phyloP scores from a whole-genome alignment of 35 echinoderm and acorn worm species.

The Ophioderma brevispina region DNA sequence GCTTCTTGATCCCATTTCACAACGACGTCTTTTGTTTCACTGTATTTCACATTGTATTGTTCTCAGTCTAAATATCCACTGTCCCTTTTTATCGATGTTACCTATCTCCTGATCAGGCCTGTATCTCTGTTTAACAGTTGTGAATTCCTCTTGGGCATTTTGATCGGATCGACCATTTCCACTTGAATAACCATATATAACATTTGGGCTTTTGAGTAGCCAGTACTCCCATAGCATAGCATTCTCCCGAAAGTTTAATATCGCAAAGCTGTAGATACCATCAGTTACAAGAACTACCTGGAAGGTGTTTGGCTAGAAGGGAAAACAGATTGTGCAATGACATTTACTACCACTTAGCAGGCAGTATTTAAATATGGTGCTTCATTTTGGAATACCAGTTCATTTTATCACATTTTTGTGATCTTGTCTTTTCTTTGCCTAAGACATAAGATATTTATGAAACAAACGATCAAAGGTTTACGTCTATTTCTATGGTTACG shows the following conservation, averaged over 20 bases:
- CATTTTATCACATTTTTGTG: background rate
- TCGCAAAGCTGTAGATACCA: conserved; percentile 71
- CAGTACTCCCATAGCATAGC: conserved; percentile 76
- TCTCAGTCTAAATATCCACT: conserved; percentile 85
- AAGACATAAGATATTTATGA: background rate
- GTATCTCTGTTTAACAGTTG: conserved; percentile 21
- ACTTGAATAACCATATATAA: conserved; percentile 83
- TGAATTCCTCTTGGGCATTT: conserved; percentile 63
- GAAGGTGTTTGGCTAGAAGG: conserved; percentile 80
- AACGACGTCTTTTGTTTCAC: background rate
- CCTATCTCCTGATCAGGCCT: conserved; percentile 74
- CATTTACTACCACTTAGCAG: background rate
- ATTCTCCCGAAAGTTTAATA: conserved; percentile 85
- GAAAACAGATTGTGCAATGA: background rate
- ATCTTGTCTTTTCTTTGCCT: background rate
- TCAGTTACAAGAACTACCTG: conserved; percentile 85
- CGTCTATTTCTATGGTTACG: too few relatives aligned
- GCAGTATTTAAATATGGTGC: background rate
- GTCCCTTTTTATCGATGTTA: conserved; percentile 73
- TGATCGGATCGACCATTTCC: conserved; percentile 24
- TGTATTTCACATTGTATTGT: conserved; percentile 8
- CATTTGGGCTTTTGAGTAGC: conserved; percentile 40
- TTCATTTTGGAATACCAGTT: background rate
- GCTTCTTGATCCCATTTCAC: background rate
- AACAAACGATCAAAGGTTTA: too few relatives aligned